phyloP scores from a whole-genome alignment of 2,797 vertebrate genomes.

The Garrulus glandarius region DNA sequence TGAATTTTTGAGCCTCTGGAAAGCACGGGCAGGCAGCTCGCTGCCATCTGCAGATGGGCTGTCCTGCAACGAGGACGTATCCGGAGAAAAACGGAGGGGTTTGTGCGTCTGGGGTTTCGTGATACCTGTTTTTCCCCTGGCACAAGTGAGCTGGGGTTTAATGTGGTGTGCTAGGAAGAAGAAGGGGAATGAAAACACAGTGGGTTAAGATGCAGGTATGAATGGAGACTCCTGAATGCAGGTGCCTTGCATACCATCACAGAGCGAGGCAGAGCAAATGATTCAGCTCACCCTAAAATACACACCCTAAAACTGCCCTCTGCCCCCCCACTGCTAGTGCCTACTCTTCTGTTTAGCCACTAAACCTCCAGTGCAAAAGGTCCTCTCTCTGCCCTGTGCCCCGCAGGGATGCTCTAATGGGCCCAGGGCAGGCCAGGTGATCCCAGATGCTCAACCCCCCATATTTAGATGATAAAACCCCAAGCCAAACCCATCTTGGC shows the following conservation, averaged over 20 bases:
- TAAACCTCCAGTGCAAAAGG: not conserved
- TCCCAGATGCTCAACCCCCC: not conserved
- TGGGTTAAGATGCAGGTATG: not conserved
- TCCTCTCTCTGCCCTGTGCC: not conserved
- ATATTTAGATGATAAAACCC: not conserved
- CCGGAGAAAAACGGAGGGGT: accelerated
- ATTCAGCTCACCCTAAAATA: not conserved
- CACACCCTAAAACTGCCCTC: not conserved
- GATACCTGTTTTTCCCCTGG: not conserved
- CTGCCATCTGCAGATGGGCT: not conserved
- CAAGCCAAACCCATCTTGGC: not conserved
- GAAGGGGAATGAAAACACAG: not conserved
- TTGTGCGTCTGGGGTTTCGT: not conserved
- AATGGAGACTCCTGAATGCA: not conserved
- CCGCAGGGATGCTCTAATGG: not conserved
- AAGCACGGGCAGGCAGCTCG: not conserved
- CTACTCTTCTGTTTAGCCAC: not conserved
- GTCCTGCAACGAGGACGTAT: accelerated
- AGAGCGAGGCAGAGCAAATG: not conserved
- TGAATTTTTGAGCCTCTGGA: not conserved
- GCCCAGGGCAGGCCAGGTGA: not conserved
- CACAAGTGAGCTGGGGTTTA: not conserved
- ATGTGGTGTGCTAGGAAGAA: not conserved
- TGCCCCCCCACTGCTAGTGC: accelerated
- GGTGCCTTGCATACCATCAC: accelerated